Evolutionary conservation across 1,140 invertebrate genomes (phyloP).

Genomic region (Paracyclopina nana): DNA sequence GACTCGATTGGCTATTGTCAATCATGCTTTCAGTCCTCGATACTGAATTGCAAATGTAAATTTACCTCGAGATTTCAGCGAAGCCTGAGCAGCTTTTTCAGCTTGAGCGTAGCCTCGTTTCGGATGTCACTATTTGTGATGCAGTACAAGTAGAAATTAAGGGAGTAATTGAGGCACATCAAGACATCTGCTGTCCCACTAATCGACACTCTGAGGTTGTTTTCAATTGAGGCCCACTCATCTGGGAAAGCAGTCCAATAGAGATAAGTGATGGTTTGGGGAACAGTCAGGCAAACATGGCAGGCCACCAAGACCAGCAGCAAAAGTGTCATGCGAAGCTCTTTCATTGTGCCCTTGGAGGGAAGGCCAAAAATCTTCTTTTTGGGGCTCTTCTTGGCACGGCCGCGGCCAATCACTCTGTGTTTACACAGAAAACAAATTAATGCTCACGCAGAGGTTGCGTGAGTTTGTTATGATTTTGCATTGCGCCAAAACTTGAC

Average conservation of each 20-base stretch:
- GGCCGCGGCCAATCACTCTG: too few relatives aligned
- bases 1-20: too few relatives aligned
- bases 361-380: neutral
- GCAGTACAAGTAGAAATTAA: conserved; percentile 1
- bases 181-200: neutral
- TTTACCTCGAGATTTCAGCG: too few relatives aligned
- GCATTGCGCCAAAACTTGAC: too few relatives aligned
- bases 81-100: too few relatives aligned
- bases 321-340: neutral
- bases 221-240: neutral
- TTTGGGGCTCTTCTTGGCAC: too few relatives aligned
- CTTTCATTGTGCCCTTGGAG: neutral
- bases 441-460: too few relatives aligned
- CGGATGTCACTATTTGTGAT: conserved; percentile 1
- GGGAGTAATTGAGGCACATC: neutral
- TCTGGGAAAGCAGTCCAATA: neutral
- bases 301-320: neutral
- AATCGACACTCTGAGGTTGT: neutral
- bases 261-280: neutral
- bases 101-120: too few relatives aligned
- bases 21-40: too few relatives aligned
- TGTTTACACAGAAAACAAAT: too few relatives aligned
- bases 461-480: too few relatives aligned
- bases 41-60: too few relatives aligned
- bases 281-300: neutral